Evolutionary conservation across 2,888 invertebrate species (phyloP).

Genomic region (Eucera pruinosa): DNA sequence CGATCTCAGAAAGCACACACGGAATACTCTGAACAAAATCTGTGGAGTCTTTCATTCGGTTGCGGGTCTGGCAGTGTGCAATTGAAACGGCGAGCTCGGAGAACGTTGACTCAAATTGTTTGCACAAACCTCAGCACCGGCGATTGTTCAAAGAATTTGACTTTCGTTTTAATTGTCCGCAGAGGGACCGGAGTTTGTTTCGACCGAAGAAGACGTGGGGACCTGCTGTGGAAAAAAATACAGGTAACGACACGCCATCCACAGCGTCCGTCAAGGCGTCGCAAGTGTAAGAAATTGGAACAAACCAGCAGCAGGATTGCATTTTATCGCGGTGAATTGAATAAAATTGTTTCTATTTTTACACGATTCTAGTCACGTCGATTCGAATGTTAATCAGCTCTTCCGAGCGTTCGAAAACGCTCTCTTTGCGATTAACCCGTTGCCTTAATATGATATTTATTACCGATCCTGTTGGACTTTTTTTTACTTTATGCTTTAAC

Average conservation of each 20-base stretch:
- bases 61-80: neutral
- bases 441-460: too few species aligned
- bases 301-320: neutral
- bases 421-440: neutral
- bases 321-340: neutral
- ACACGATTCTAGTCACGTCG: slow-evolving; percentile 20
- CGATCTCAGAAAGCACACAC: neutral
- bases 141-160: slow-evolving; percentile 50
- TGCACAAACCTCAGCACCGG: neutral
- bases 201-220: slow-evolving; percentile 73
- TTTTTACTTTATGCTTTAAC: too few species aligned
- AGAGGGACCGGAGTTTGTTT: slow-evolving; percentile 74
- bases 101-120: slow-evolving; percentile 24
- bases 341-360: slow-evolving; percentile 9
- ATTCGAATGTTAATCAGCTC: neutral
- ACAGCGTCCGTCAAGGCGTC: slow-evolving; percentile 28
- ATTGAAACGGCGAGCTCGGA: slow-evolving; percentile 13
- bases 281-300: neutral
- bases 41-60: slow-evolving; percentile 28
- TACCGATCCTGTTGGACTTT: too few species aligned
- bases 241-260: slow-evolving; percentile 23
- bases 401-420: neutral
- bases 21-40: neutral
- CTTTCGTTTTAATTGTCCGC: slow-evolving; percentile 77
- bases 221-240: slow-evolving; percentile 63